Percentiles rank a stretch among this genome's conserved stretches.
Evolutionary conservation across 2,888 invertebrate species (phyloP).

Genomic region (Gymnocheta viridis): DNA sequence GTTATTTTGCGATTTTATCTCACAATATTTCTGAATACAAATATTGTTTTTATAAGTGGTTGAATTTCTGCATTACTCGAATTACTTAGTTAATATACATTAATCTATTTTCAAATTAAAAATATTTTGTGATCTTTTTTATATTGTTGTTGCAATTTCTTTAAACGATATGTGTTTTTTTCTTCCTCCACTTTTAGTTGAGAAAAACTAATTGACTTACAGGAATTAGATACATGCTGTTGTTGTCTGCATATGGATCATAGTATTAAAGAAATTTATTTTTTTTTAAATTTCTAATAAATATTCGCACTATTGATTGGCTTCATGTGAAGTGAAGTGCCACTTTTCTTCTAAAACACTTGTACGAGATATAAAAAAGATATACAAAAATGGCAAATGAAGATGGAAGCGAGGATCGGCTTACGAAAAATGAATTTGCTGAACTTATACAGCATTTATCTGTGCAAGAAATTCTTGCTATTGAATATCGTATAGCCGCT

Average conservation of each 20-base stretch:
- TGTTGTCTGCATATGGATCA: conserved; percentile 15
- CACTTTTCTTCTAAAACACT: conserved; percentile 38
- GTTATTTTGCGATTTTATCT: too few relatives aligned
- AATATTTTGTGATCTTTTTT: conserved; percentile 13
- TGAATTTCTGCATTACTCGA: not conserved
- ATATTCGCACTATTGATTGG: conserved; percentile 8
- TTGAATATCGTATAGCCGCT: conserved; percentile 72
- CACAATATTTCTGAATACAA: too few relatives aligned
- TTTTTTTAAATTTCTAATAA: not conserved
- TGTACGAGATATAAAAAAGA: not conserved
- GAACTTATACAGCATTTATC: conserved; percentile 71
- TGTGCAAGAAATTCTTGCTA: conserved; percentile 72
- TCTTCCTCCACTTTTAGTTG: conserved; percentile 73
- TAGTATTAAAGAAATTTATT: not conserved
- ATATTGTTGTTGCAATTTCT: conserved; percentile 30
- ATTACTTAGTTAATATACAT: not conserved
- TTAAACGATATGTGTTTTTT: conserved; percentile 63
- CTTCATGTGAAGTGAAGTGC: conserved; percentile 1
- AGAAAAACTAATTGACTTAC: conserved; percentile 69
- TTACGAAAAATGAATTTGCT: conserved; percentile 70
- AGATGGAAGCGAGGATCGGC: conserved; percentile 60
- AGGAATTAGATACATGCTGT: conserved; percentile 42
- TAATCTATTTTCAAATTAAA: conserved; percentile 12
- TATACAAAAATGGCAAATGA: conserved; percentile 54
- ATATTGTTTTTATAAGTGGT: too few relatives aligned